A percentile compares a stretch with the other conserved stretches of the same genome.
Conservation (phyloP, 2,888 invertebrate species). For the Brachyptera risi region DNA sequence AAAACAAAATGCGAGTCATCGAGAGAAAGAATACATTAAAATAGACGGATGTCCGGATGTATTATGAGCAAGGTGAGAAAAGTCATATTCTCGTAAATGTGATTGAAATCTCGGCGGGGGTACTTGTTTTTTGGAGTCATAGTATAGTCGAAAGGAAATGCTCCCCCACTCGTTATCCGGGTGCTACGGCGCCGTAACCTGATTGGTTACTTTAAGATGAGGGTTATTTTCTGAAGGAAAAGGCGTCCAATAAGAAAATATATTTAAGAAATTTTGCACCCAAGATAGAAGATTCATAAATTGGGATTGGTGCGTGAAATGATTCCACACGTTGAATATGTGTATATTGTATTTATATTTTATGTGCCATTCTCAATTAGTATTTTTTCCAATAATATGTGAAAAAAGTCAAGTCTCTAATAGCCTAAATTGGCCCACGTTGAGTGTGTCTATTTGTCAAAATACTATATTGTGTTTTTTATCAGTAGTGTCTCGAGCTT, state of each 20-base stretch:
- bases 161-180: neutral
- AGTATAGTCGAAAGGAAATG: neutral
- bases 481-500: too few species aligned
- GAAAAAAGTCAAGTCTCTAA: too few species aligned
- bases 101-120: neutral
- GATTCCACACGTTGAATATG: neutral
- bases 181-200: neutral
- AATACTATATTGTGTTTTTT: too few species aligned
- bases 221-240: constrained; percentile 19
- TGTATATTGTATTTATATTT: neutral
- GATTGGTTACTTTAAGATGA: constrained; percentile 21
- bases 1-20: too few species aligned
- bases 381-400: too few species aligned
- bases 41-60: too few species aligned
- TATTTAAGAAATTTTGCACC: constrained; percentile 9
- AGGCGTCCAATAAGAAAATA: constrained; percentile 21
- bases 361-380: neutral
- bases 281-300: constrained; percentile 1
- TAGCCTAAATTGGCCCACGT: too few species aligned
- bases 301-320: neutral
- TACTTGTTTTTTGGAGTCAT: neutral
- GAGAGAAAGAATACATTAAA: too few species aligned
- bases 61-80: too few species aligned
- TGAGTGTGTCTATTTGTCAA: too few species aligned
- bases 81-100: too few species aligned